Conservation (phyloP, 2,888 invertebrate genomes). For the Leptinotarsa rubiginosa region DNA sequence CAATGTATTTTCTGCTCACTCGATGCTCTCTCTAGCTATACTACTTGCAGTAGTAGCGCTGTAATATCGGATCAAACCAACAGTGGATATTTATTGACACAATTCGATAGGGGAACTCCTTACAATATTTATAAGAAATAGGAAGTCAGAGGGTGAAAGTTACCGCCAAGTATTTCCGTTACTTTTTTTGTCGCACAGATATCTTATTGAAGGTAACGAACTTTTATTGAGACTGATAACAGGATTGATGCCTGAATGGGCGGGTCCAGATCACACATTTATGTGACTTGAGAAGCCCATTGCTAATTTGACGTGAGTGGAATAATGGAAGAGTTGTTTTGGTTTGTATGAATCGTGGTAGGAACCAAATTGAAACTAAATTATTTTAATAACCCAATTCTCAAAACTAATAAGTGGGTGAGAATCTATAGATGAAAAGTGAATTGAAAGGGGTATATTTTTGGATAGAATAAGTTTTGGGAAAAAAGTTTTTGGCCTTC, state of each 20-base stretch:
- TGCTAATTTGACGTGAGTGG: slow-evolving; percentile 4
- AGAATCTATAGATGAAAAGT: too few relatives aligned
- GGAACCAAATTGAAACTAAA: too few relatives aligned
- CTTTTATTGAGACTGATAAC: slow-evolving; percentile 27
- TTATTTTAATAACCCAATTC: too few relatives aligned
- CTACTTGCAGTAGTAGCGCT: slow-evolving; percentile 20
- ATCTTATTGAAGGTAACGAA: slow-evolving; percentile 29
- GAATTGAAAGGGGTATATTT: too few relatives aligned
- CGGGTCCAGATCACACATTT: slow-evolving; percentile 2
- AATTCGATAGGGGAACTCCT: slow-evolving; percentile 39
- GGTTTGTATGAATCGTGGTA: neutral
- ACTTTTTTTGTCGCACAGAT: slow-evolving; percentile 26
- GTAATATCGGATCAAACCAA: slow-evolving; percentile 33
- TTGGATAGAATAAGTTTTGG: too few relatives aligned
- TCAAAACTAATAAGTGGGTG: too few relatives aligned
- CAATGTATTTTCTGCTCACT: too few relatives aligned
- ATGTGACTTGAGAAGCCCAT: neutral
- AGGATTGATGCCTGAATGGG: slow-evolving; percentile 18
- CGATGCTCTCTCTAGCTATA: neutral
- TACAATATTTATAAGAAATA: slow-evolving; percentile 37
- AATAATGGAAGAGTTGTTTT: slow-evolving; percentile 6
- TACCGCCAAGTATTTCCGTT: slow-evolving; percentile 30
- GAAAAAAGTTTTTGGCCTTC: too few relatives aligned
- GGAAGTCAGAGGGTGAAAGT: slow-evolving; percentile 35
- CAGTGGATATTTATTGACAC: slow-evolving; percentile 40